These are phyloP conservation scores for Caenorhabditis auriculariae DNA, from an alignment of 2,888 invertebrate species.

Conservation along the genomic window DNA sequence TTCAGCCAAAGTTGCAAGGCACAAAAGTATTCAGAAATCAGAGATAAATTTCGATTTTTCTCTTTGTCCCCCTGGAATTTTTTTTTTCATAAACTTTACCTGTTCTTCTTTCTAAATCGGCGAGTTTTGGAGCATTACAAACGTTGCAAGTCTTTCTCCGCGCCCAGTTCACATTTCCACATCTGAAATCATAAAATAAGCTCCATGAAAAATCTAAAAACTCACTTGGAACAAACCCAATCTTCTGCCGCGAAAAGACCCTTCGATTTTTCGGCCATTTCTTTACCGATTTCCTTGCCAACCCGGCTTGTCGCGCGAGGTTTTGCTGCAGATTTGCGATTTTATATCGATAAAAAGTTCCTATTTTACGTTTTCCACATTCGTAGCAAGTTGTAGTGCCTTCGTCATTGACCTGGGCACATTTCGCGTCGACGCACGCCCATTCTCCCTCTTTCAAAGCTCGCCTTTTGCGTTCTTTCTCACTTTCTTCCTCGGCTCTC, in stretches of 20 bases:
- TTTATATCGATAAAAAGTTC: neutral
- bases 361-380: slow-evolving; percentile 65
- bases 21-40: too few relatives aligned
- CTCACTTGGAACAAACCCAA: slow-evolving; percentile 92
- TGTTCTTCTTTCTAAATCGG: slow-evolving; percentile 42
- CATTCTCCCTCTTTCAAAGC: slow-evolving; percentile 65
- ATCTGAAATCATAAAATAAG: slow-evolving; percentile 66
- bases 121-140: slow-evolving; percentile 93
- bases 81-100: slow-evolving; percentile 15
- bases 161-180: slow-evolving; percentile 99
- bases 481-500: slow-evolving; percentile 19
- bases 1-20: too few relatives aligned
- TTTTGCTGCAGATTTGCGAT: slow-evolving; percentile 59
- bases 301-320: slow-evolving; percentile 55
- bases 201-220: slow-evolving; percentile 53
- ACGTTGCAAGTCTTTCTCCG: slow-evolving; percentile 92
- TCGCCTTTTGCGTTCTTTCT: slow-evolving; percentile 24
- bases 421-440: slow-evolving; percentile 67
- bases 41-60: too few relatives aligned
- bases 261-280: slow-evolving; percentile 84
- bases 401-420: slow-evolving; percentile 56
- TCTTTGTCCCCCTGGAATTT: too few relatives aligned
- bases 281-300: slow-evolving; percentile 93
- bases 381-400: slow-evolving; percentile 31
- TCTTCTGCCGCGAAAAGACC: slow-evolving; percentile 96